A percentile compares a stretch with the other conserved stretches of the same genome.
Evolutionary conservation across 2,888 invertebrate genomes (phyloP).

Genomic region (Branchellion lobata): DNA sequence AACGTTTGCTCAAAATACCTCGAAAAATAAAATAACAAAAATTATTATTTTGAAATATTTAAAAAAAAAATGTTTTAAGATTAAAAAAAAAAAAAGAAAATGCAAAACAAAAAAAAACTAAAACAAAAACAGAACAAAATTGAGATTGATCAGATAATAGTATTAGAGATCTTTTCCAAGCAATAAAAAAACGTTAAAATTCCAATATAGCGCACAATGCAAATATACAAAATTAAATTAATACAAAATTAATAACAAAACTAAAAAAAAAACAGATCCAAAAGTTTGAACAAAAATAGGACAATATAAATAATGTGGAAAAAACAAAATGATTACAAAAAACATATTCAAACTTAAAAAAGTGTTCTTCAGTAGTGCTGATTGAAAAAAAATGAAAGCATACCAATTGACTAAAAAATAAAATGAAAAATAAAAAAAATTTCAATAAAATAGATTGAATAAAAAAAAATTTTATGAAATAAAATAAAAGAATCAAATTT

Average conservation of each 20-base stretch:
- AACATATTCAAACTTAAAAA: too few relatives aligned
- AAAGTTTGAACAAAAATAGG: too few relatives aligned
- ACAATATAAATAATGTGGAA: too few relatives aligned
- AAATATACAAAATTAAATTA: background rate
- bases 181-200: background rate
- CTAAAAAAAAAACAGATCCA: background rate
- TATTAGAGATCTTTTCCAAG: background rate
- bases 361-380: too few relatives aligned
- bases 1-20: too few relatives aligned
- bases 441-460: background rate
- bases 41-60: too few relatives aligned
- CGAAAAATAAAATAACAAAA: too few relatives aligned
- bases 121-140: background rate
- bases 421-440: background rate
- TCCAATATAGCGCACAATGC: background rate
- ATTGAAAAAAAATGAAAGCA: too few relatives aligned
- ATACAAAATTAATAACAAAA: background rate
- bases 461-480: background rate
- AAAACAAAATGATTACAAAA: too few relatives aligned
- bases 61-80: too few relatives aligned
- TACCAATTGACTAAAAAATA: too few relatives aligned
- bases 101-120: background rate
- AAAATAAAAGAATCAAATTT: background rate
- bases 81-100: too few relatives aligned
- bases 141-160: background rate